Base-by-base conservation (phyloP, 2,113 vertebrate species). In the Alces alces region DNA sequence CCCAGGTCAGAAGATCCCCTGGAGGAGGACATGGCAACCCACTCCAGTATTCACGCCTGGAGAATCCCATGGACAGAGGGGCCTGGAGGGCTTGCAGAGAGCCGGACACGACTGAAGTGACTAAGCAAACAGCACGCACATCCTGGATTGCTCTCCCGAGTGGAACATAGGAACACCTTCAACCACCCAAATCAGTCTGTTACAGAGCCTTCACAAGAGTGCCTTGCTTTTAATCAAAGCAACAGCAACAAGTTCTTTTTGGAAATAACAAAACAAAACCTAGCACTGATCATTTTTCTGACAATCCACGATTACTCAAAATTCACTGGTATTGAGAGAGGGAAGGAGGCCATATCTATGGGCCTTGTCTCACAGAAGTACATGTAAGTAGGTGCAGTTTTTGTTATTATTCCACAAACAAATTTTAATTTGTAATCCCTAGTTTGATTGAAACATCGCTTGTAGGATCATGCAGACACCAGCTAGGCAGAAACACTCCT, bases 371-470 rank as follows among this genome's bases (percentile, higher is more conserved):
- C 86, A 55, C 15, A 5, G 9, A 11, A 39, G n/a, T 30, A 6
- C 25, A 98, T 98, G 95, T 98, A 97, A 97, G 97, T 98, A 98
- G 98, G 98, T 96, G 98, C 98, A 98, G 98, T 97, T 95, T 99
- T 98, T 98, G 98, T 99, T 98, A 98, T 99, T 98, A 99, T 98
- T 99, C 99, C 99, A 91, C 98, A 98, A 99, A 99, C 96, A 96
- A 98, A 98, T 98, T 97, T 98, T 98, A 98, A 99, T 98, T 98
- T 98, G 98, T 98, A 98, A 98, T 99, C 98, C 99, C 99, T 99
- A 99, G 98, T 99, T 99, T 99, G 99, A 99, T 98, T 99, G 98
- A 98, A 98, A 99, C 98, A 99, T 99, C 99, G 98, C 98, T 99
- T 98, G 99, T 99, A 99, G 99, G 99, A 99, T 98, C 99, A 99